Percentiles rank a stretch among this genome's conserved stretches.
Conservation (phyloP, 1,140 invertebrate genomes). For the Dendrolimus punctatus region DNA sequence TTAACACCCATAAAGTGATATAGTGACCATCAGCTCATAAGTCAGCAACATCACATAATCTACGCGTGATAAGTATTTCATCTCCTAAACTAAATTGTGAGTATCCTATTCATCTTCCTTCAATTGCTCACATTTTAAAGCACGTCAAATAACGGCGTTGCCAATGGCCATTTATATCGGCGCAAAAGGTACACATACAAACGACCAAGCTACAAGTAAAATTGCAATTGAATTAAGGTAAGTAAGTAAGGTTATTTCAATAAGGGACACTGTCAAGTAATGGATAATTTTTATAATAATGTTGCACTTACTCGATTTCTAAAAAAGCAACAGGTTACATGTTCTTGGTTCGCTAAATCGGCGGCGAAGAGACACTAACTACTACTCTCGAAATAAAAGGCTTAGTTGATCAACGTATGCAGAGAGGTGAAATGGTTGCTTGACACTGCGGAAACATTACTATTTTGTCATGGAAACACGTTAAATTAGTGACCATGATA, state of each 20-base stretch:
- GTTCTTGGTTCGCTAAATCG: constrained; percentile 17
- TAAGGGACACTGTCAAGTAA: constrained; percentile 12
- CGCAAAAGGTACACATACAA: constrained; percentile 7
- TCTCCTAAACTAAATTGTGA: too few species aligned
- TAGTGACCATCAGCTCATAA: too few species aligned
- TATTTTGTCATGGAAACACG: constrained; percentile 21
- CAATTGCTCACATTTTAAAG: too few species aligned
- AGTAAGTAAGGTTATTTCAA: constrained; percentile 20
- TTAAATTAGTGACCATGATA: constrained; percentile 19
- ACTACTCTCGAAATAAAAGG: constrained; percentile 13
- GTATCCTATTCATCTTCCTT: too few species aligned
- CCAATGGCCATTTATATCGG: constrained; percentile 12
- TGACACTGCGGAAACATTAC: constrained; percentile 17
- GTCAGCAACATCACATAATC: too few species aligned
- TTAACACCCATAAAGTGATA: too few species aligned
- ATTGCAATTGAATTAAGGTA: constrained; percentile 10
- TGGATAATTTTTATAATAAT: constrained; percentile 20
- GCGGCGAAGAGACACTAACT: constrained; percentile 6
- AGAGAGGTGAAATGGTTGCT: constrained; percentile 10
- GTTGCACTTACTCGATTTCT: constrained; percentile 11
- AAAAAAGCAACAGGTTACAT: constrained; percentile 12
- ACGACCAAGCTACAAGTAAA: constrained; percentile 8
- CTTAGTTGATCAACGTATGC: constrained; percentile 4
- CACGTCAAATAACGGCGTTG: too few species aligned
- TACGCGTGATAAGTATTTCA: too few species aligned